These are phyloP conservation scores for Oxyura jamaicensis DNA, from an alignment of 2,113 vertebrate species.

Conservation along the genomic window DNA sequence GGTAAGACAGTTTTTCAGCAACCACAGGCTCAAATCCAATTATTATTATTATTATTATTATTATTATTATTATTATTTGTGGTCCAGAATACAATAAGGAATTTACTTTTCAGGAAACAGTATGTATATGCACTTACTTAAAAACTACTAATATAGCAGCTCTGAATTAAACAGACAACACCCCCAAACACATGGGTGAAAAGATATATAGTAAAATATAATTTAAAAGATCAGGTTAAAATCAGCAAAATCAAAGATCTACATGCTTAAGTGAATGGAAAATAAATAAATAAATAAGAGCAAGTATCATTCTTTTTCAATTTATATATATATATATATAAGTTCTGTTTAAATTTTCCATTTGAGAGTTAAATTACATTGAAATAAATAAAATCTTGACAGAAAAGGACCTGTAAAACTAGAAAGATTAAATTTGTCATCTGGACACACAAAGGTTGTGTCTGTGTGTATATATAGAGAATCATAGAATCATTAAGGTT, in stretches of 20 bases:
- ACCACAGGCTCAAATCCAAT: background rate
- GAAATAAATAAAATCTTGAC: too few relatives aligned
- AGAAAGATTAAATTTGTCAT: background rate
- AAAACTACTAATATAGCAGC: background rate
- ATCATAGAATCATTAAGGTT: too few relatives aligned
- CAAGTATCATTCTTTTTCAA: too few relatives aligned
- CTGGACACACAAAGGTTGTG: background rate
- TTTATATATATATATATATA: too few relatives aligned
- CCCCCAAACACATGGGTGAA: background rate
- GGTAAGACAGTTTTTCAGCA: background rate
- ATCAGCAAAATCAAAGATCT: background rate
- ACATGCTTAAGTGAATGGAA: background rate
- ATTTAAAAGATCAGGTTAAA: background rate
- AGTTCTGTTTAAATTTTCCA: background rate
- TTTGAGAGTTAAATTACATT: too few relatives aligned
- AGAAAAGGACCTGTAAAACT: background rate
- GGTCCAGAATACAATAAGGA: background rate
- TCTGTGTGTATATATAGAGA: too few relatives aligned
- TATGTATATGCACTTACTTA: background rate
- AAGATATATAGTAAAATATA: background rate
- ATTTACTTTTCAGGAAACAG: background rate
- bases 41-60: too few relatives aligned
- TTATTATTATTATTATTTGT: too few relatives aligned
- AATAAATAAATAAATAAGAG: too few relatives aligned
- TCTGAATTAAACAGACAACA: background rate